Percentiles rank a stretch among this genome's conserved stretches.
These are phyloP conservation scores for Tetranychus truncatus DNA, from an alignment of 2,888 invertebrate genomes.

Conservation along the genomic window DNA sequence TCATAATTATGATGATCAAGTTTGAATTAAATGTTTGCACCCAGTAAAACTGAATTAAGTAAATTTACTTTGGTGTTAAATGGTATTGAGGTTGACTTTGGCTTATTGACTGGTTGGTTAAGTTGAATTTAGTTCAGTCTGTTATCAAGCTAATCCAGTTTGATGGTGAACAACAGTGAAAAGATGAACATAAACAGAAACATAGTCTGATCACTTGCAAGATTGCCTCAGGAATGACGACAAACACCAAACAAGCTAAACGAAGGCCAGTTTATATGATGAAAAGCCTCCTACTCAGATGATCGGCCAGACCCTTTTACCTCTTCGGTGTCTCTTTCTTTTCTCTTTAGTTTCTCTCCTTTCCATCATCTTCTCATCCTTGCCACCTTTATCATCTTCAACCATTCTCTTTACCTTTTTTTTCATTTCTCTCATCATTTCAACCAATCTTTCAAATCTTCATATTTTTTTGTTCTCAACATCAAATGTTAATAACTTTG, in stretches of 20 bases:
- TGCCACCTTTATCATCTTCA: not conserved
- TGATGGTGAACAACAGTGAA: not conserved
- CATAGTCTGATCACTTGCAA: not conserved
- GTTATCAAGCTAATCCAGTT: constrained; percentile 1
- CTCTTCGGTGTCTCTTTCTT: not conserved
- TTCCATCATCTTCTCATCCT: not conserved
- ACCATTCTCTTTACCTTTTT: not conserved
- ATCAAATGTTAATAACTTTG: too few relatives aligned
- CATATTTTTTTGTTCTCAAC: too few relatives aligned
- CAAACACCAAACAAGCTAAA: not conserved
- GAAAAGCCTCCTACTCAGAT: not conserved
- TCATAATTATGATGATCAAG: not conserved
- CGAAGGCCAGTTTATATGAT: not conserved
- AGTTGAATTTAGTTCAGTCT: not conserved
- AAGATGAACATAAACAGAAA: too few relatives aligned
- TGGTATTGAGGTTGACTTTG: too few relatives aligned
- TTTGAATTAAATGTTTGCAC: not conserved
- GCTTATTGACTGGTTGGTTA: not conserved
- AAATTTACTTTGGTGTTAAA: too few relatives aligned
- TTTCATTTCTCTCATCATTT: too few relatives aligned
- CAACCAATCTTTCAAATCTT: too few relatives aligned
- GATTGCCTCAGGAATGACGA: not conserved
- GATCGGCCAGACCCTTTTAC: not conserved
- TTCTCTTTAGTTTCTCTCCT: not conserved
- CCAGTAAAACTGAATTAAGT: not conserved